Conservation (phyloP, 2,113 vertebrate species). For the Lonchura striata region DNA sequence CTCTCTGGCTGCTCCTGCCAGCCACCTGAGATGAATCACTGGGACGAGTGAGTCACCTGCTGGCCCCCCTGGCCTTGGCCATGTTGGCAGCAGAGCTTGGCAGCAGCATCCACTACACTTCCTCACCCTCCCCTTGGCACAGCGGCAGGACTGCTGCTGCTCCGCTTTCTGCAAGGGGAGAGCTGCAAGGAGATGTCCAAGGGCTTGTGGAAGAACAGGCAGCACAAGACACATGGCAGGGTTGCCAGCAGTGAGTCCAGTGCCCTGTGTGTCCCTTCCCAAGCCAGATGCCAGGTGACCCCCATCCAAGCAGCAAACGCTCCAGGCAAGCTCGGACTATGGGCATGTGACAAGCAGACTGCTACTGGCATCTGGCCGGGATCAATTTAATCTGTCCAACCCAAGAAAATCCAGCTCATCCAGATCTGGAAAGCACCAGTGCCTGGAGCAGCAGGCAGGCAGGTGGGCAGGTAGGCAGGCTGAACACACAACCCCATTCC, state of each 20-base stretch:
- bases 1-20: background rate
- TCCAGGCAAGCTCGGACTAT: accelerated
- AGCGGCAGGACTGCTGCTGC: background rate
- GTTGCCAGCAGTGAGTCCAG: background rate
- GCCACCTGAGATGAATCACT: background rate
- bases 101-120: background rate
- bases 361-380: accelerated
- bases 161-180: background rate
- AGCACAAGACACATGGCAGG: background rate
- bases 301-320: accelerated
- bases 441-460: background rate
- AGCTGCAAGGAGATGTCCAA: accelerated
- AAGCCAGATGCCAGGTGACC: background rate
- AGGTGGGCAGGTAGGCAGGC: background rate
- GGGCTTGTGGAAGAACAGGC: background rate
- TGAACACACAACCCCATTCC: background rate
- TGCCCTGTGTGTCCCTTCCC: background rate
- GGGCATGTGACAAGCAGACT: background rate
- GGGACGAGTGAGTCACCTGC: background rate
- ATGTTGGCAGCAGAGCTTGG: background rate
- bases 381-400: background rate
- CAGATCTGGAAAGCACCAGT: background rate
- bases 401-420: background rate
- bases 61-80: accelerated
- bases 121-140: background rate